A percentile compares a stretch with the other conserved stretches of the same genome.
These are phyloP conservation scores for Eupeodes luniger DNA, from an alignment of 2,888 invertebrate genomes.

Conservation along the genomic window DNA sequence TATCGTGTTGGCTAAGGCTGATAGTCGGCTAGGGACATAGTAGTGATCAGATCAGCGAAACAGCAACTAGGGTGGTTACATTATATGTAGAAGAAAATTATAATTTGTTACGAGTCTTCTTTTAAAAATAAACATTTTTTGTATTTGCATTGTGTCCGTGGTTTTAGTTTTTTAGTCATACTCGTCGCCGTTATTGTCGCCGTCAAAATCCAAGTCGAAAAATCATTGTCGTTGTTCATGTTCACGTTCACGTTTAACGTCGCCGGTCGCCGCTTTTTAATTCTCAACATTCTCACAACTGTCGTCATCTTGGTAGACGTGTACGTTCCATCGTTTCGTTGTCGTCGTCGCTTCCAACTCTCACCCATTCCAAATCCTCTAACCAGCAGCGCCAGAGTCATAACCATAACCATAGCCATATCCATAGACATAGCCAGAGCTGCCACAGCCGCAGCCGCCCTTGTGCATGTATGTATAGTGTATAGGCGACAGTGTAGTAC, in stretches of 20 bases:
- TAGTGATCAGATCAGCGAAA: conserved; percentile 68
- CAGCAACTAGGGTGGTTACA: conserved; percentile 58
- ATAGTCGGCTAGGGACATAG: conserved; percentile 6
- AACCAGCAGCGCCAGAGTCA: conserved; percentile 15
- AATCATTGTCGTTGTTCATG: conserved; percentile 39
- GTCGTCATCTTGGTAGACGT: conserved; percentile 75
- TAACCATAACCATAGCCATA: too few relatives aligned
- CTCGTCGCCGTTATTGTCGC: background rate
- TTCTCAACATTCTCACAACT: conserved; percentile 44
- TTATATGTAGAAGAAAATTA: background rate
- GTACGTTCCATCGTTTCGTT: conserved; percentile 47
- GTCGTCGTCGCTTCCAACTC: conserved; percentile 49
- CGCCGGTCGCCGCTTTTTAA: conserved; percentile 54
- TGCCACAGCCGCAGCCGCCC: conserved; percentile 14
- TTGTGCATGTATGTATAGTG: conserved; percentile 57
- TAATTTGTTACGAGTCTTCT: background rate
- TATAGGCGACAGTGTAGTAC: conserved; percentile 48
- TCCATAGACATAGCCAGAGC: too few relatives aligned
- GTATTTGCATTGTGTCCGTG: conserved; percentile 48
- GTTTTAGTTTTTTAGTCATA: conserved; percentile 4
- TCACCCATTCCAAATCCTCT: conserved; percentile 51
- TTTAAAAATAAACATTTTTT: conserved; percentile 40
- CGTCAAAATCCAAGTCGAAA: conserved; percentile 11
- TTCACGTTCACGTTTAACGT: background rate
- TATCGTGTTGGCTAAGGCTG: conserved; percentile 26